Evolutionary conservation across 2,113 vertebrate species (phyloP).

Genomic region (Mormyrus iriodes): DNA sequence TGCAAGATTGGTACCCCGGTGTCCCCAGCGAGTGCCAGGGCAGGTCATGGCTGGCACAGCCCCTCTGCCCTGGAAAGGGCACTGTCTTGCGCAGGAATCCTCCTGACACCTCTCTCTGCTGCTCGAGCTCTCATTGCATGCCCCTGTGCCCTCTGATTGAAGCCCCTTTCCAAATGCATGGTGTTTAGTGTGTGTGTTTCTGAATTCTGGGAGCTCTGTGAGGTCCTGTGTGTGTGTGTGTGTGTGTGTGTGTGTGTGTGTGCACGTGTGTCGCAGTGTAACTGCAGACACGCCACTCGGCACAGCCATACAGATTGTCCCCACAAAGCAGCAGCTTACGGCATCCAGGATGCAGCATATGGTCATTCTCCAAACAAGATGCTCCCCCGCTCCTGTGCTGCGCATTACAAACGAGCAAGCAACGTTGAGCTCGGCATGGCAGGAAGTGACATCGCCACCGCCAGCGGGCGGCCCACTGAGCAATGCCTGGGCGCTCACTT

Average conservation of each 20-base stretch:
- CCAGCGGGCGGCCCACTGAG: neutral
- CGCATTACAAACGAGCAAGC: slow-evolving; percentile 1
- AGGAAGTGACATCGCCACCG: neutral
- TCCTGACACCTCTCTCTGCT: neutral
- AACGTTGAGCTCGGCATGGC: too few species aligned
- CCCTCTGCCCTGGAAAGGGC: neutral
- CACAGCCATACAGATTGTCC: slow-evolving; percentile 2
- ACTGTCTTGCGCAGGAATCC: neutral
- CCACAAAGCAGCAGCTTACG: neutral
- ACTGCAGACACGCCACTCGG: neutral
- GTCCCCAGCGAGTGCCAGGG: slow-evolving; percentile 21
- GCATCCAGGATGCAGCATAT: slow-evolving; percentile 12
- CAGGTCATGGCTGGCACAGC: slow-evolving; percentile 20
- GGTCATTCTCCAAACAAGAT: slow-evolving; percentile 10
- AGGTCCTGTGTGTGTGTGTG: neutral
- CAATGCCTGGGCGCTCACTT: neutral
- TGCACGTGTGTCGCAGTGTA: neutral
- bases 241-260: neutral
- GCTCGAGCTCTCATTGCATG: neutral
- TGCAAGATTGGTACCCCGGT: slow-evolving; percentile 22
- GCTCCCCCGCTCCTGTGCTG: neutral
- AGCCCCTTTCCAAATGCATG: slow-evolving; percentile 24
- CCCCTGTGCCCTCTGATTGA: neutral
- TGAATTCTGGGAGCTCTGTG: neutral
- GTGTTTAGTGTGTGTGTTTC: slow-evolving; percentile 23